These are phyloP conservation scores for Ctenomys sociabilis DNA, from an alignment of 2,113 vertebrate genomes.

Conservation along the genomic window DNA sequence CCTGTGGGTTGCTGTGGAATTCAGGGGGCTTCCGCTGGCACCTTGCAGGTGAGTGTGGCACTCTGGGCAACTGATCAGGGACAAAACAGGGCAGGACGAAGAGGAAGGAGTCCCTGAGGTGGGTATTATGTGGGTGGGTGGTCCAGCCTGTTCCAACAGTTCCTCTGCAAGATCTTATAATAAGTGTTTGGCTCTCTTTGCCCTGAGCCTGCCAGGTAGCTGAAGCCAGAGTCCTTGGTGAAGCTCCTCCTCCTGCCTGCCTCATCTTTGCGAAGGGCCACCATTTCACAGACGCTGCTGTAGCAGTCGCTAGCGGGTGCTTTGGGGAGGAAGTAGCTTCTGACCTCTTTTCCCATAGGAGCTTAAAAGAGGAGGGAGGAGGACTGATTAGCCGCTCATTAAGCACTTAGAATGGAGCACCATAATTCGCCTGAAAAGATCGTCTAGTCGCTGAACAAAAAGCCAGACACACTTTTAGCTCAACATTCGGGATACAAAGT, in stretches of 20 bases:
- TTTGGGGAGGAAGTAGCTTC: constrained; percentile 59
- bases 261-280: background rate
- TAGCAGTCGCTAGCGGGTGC: background rate
- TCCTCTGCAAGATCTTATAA: background rate
- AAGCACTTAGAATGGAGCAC: constrained; percentile 80
- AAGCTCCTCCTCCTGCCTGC: background rate
- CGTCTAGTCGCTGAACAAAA: constrained; percentile 82
- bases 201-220: background rate
- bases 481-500: constrained; percentile 69
- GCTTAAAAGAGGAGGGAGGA: constrained; percentile 66
- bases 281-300: background rate
- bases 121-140: background rate
- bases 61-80: background rate
- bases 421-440: constrained; percentile 82
- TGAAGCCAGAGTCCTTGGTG: background rate
- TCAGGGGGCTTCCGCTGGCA: accelerated
- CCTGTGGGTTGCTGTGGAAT: accelerated
- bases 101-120: background rate
- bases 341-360: constrained; percentile 83
- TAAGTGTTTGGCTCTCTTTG: background rate
- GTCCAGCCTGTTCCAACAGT: background rate
- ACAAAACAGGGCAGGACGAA: background rate
- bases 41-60: background rate
- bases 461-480: constrained; percentile 78
- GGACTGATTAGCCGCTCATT: constrained; percentile 83